These are phyloP conservation scores for Bolinopsis microptera DNA, from an alignment of 37 sponge, comb jelly and placozoan species.

Conservation along the genomic window DNA sequence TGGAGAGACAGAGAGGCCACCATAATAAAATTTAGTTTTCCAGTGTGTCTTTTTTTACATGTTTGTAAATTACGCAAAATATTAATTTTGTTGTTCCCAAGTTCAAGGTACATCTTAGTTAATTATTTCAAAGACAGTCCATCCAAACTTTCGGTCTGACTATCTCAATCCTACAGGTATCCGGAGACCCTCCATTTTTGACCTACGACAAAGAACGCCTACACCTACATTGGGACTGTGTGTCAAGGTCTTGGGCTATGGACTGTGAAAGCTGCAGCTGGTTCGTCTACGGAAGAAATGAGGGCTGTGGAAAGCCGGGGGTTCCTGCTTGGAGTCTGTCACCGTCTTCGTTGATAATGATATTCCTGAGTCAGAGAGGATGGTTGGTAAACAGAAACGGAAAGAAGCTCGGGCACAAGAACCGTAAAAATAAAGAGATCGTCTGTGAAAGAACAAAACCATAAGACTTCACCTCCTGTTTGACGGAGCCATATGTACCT, in stretches of 20 bases:
- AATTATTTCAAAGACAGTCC: no score
- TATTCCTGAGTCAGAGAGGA: constrained; percentile 18
- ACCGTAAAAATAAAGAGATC: background rate
- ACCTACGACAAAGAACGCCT: background rate
- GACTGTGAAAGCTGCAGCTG: constrained; percentile 10
- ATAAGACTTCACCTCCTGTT: background rate
- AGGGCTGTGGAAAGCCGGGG: background rate
- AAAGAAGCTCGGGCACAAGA: background rate
- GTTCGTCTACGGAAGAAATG: constrained; percentile 33
- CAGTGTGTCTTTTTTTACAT: no score
- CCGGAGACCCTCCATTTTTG: constrained; percentile 24
- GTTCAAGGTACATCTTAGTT: no score
- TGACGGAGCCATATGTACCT: background rate
- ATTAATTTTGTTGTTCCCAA: no score
- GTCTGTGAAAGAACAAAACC: no score
- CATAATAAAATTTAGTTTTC: no score
- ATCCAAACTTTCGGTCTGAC: no score
- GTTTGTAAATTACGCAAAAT: no score
- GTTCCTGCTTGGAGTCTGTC: constrained; percentile 43
- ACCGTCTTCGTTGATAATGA: background rate
- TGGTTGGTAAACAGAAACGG: constrained; percentile 40
- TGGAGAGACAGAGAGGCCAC: no score
- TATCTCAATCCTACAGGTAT: no score
- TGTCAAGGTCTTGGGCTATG: constrained; percentile 36
- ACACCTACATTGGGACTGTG: background rate